phyloP scores from a whole-genome alignment of 1,140 invertebrate species.

The Eriocheir sinensis region DNA sequence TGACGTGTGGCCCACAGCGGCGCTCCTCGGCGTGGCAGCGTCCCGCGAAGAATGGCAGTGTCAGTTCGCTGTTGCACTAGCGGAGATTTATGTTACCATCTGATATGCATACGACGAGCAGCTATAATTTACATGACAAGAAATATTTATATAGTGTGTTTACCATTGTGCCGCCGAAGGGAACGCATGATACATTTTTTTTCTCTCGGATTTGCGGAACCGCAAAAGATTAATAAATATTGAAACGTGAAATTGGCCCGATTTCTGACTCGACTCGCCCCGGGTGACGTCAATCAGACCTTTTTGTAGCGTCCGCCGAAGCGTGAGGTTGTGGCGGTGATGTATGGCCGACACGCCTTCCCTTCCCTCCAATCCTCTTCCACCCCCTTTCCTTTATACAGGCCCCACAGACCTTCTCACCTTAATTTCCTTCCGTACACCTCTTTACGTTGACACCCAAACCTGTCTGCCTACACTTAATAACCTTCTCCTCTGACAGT shows the following conservation, averaged over 20 bases:
- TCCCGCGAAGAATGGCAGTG: not conserved
- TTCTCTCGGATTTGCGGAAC: not conserved
- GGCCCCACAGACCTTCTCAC: not conserved
- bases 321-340: slow-evolving; percentile 45
- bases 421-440: not conserved
- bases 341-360: not conserved
- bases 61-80: not conserved
- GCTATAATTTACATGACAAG: slow-evolving; percentile 10
- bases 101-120: slow-evolving; percentile 40
- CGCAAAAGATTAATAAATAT: slow-evolving; percentile 42
- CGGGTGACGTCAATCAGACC: not conserved
- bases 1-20: not conserved
- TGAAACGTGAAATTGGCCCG: slow-evolving; percentile 53
- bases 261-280: not conserved
- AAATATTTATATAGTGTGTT: slow-evolving; percentile 43
- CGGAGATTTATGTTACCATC: slow-evolving; percentile 33
- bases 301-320: slow-evolving; percentile 10
- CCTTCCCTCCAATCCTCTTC: not conserved
- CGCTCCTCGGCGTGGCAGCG: not conserved
- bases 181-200: not conserved
- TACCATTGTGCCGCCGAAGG: not conserved
- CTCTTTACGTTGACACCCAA: not conserved
- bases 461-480: too few relatives aligned
- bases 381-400: not conserved
- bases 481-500: too few relatives aligned